Evolutionary conservation across 2,797 vertebrate genomes (phyloP), one percentile per base, ranked within the genome.

Genomic region (Rhadinocentrus ornatus): DNA sequence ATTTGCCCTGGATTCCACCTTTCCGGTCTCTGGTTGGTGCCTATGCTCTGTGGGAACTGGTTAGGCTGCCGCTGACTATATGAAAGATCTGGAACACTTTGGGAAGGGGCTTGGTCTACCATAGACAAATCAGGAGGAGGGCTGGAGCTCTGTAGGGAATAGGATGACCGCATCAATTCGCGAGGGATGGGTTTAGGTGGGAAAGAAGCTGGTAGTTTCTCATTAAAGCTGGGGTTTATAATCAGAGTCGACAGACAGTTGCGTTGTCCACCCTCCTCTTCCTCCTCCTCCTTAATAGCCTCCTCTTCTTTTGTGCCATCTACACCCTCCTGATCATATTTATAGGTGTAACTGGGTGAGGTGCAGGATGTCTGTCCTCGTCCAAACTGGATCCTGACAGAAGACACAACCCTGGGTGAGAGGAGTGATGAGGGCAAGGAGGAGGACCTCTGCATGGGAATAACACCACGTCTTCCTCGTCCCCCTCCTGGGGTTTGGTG

Each of bases 391-490:
- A 99, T 96, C 39, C 95, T 96, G 71, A 99, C 91, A 2, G 97
- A 96, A 29, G 98, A 98, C 46, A 99, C 96, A 0, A 98, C 95
- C 66, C 90, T 95, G 11, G 96, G 96, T 37, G 82, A 95, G 48
- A 96, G 76, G 22, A 97, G 71, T 0, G 96, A 93, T 46, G 92
- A 84, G 3, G 97, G 97, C 62, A 99, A 89, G 13, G 98, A 99
- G 64, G 95, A 96, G 70, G 97, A 96, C 52, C 97, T 94, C 80
- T 94, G 92, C 7, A 98, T 79, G 16, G 95, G 95, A 80, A 83
- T 1, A 75, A 73, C 0, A 1, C 71, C 4, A 2, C 65, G 37
- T 59, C 71, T 62, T 22, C 66, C 72, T 31, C 22, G 93, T 93
- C 71, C 94, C 94, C 71, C 90, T 75, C 8, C 71, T 0, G 68